phyloP scores from a whole-genome alignment of 2,888 invertebrate genomes.

The Elegia similella region DNA sequence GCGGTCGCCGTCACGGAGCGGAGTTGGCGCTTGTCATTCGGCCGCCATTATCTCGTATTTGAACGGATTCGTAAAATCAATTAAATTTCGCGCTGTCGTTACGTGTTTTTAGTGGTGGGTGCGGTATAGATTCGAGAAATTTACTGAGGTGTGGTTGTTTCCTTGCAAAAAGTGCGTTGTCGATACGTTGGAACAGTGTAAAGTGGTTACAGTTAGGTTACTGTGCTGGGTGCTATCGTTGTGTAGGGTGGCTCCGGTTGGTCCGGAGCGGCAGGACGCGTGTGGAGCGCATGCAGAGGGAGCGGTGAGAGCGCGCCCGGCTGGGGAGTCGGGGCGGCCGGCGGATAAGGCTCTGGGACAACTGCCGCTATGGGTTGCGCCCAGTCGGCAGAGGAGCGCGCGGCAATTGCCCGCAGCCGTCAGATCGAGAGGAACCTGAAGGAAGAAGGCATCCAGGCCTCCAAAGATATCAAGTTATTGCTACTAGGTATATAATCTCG shows the following conservation, averaged over 20 bases:
- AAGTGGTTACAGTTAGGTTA: conserved; percentile 72
- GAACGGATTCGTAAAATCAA: conserved; percentile 78
- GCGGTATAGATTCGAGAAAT: conserved; percentile 45
- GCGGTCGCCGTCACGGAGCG: conserved; percentile 83
- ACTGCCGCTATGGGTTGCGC: conserved; percentile 96
- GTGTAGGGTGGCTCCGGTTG: conserved; percentile 74
- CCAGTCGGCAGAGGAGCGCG: conserved; percentile 99
- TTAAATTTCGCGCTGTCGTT: conserved; percentile 67
- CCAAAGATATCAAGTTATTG: conserved; percentile 99
- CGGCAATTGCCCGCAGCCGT: conserved; percentile 98
- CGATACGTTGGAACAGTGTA: conserved; percentile 53
- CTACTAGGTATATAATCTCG: conserved; percentile 89
- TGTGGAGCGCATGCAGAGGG: conserved; percentile 77
- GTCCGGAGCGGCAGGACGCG: conserved; percentile 71
- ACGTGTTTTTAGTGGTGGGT: conserved; percentile 59
- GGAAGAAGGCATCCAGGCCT: conserved; percentile 98
- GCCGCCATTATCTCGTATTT: conserved; percentile 84
- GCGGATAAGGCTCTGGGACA: conserved; percentile 74
- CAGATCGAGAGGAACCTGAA: conserved; percentile 98
- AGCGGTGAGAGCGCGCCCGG: conserved; percentile 84
- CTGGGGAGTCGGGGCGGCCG: conserved; percentile 79
- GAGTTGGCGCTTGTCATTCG: conserved; percentile 82
- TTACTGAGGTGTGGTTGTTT: conserved; percentile 39
- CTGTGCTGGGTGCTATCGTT: conserved; percentile 69
- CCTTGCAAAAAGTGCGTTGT: conserved; percentile 38